Evolutionary conservation across 2,113 vertebrate genomes (phyloP), one percentile per base, ranked within the genome.

Genomic region (Dasyurus viverrinus): DNA sequence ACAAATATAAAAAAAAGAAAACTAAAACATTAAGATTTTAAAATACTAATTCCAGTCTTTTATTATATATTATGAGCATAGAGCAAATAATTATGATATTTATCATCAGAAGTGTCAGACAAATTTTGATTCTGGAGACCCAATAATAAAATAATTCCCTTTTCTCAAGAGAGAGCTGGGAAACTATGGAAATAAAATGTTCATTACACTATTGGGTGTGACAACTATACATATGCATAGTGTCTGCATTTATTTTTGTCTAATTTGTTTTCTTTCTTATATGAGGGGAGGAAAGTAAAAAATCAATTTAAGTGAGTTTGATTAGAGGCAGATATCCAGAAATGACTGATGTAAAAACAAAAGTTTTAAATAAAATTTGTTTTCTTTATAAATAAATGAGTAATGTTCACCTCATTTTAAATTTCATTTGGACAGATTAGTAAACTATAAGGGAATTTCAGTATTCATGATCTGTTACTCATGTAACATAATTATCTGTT

Each of bases 91-190:
- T 89, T 19, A 90, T 24, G 91, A 5, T 93, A 55, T 93, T 92
- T 47, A 4, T 84, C 95, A 96, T 84, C 36, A 94, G 95, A 46
- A 95, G 9, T 91, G 76, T 8, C 93, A 89, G 27, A 57, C 93
- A 55, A 90, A 54, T 55, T 93, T 2, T 90, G 53, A 92, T 84
- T 84, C 36, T 84, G 19, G 14, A 84, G 14, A 42, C 6, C 16
- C 68, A 84, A 84, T 84, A 84, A 84, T 84, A 6, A 42, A 42
- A 84, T 84, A 84, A n/a, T 84, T 22, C 68, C 36, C 68, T 84
- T 2, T 36, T 22, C 5, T 84, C n/a, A 84, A n/a, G 12, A 42
- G 68, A n/a, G 5, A 42, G 68, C 5, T 84, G 23, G 6, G 68
- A 42, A 6, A 84, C 36, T n/a, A 84, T 84, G 68, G 36, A 42